Evolutionary conservation across 2,888 invertebrate genomes (phyloP).

Genomic region (Pseudanteris insignis): DNA sequence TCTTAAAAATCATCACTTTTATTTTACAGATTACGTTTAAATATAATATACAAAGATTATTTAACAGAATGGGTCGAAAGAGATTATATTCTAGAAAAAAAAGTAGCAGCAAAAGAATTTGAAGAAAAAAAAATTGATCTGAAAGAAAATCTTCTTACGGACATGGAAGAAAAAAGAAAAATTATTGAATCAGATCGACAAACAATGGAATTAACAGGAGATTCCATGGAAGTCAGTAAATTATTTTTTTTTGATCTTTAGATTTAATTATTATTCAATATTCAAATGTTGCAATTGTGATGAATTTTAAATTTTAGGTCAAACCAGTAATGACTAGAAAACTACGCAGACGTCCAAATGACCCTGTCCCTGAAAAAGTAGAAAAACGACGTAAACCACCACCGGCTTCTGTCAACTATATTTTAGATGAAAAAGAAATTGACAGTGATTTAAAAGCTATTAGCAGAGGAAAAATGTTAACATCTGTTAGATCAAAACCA

Average conservation of each 20-base stretch:
- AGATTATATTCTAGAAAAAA: slow-evolving; percentile 88
- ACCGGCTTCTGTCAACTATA: slow-evolving; percentile 85
- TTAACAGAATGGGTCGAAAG: slow-evolving; percentile 87
- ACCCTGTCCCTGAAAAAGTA: slow-evolving; percentile 88
- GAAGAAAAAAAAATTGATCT: slow-evolving; percentile 94
- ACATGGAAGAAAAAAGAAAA: slow-evolving; percentile 92
- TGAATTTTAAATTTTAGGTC: slow-evolving; percentile 68
- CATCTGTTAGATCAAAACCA: slow-evolving; percentile 69
- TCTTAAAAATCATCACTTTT: not conserved
- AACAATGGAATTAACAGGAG: slow-evolving; percentile 89
- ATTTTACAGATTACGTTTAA: slow-evolving; percentile 71
- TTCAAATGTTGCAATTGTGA: too few species aligned
- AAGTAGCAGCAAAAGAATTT: slow-evolving; percentile 89
- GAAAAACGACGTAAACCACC: slow-evolving; percentile 87
- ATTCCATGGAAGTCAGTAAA: slow-evolving; percentile 77
- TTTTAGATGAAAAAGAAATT: slow-evolving; percentile 88
- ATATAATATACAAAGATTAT: slow-evolving; percentile 81
- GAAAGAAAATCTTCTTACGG: slow-evolving; percentile 86
- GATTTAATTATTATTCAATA: too few species aligned
- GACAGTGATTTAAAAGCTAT: slow-evolving; percentile 86
- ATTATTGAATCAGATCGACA: slow-evolving; percentile 88
- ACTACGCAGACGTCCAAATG: slow-evolving; percentile 89
- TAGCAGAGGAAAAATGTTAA: slow-evolving; percentile 71
- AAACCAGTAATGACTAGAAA: slow-evolving; percentile 97
- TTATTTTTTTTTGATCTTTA: too few species aligned